A percentile compares a stretch with the other conserved stretches of the same genome.
These are phyloP conservation scores for Menura novaehollandiae DNA, from an alignment of 2,113 vertebrate species.

Conservation along the genomic window DNA sequence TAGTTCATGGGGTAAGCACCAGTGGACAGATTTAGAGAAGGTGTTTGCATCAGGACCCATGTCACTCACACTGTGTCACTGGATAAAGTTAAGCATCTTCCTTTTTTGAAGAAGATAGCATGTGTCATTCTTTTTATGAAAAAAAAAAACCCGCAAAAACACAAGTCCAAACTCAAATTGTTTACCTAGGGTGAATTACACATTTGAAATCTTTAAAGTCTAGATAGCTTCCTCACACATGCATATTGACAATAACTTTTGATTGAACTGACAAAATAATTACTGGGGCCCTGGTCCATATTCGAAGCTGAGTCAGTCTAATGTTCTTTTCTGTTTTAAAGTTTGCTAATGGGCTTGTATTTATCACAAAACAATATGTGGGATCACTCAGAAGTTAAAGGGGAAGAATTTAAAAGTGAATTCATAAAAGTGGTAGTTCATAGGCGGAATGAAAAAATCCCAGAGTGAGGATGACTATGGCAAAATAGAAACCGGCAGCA, in stretches of 20 bases:
- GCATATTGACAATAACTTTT: background rate
- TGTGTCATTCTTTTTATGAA: background rate
- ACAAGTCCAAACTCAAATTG: background rate
- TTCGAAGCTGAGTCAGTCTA: background rate
- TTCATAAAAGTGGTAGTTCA: background rate
- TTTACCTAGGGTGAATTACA: background rate
- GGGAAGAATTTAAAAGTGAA: background rate
- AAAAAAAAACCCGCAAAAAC: background rate
- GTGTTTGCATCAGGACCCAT: background rate
- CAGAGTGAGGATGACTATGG: background rate
- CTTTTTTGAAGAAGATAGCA: background rate
- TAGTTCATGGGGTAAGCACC: background rate
- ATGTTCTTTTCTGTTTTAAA: background rate
- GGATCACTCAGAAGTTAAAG: background rate
- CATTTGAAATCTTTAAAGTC: background rate
- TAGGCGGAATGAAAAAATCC: background rate
- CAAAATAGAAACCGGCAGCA: background rate
- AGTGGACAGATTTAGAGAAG: background rate
- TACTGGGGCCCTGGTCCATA: rapidly evolving
- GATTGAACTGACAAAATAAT: background rate
- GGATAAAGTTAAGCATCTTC: background rate
- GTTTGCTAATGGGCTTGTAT: background rate
- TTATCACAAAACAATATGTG: background rate
- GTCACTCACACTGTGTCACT: background rate
- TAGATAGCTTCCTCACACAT: background rate